A percentile compares a stretch with the other conserved stretches of the same genome.
Conservation (phyloP, 1,140 invertebrate species). For the Eumeta japonica region DNA sequence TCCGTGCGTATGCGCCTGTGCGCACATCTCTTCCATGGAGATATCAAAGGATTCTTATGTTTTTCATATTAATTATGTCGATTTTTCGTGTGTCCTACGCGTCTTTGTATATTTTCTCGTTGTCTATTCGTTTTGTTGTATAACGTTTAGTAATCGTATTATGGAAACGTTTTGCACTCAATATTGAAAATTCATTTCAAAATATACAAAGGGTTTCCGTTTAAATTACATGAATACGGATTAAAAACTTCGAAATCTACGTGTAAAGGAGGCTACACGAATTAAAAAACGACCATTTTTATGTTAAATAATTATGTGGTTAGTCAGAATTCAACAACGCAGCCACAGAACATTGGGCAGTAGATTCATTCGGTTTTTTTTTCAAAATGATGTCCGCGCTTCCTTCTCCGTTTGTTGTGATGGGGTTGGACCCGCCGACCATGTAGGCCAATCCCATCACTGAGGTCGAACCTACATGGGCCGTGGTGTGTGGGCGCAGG, state of each 20-base stretch:
- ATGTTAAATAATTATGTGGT: background rate
- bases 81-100: background rate
- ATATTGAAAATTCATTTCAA: no score
- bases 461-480: conserved; percentile 11
- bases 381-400: background rate
- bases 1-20: background rate
- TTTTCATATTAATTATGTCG: background rate
- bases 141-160: no score
- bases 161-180: no score
- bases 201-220: no score
- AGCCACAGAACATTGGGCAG: background rate
- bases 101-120: no score
- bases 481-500: no score
- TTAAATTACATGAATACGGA: no score
- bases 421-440: no score
- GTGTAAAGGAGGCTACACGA: no score
- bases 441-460: background rate
- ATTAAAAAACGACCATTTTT: no score
- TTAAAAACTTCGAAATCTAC: no score
- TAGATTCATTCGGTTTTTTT: background rate
- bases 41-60: background rate
- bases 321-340: background rate
- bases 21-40: background rate
- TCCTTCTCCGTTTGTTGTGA: background rate
- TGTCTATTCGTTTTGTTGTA: no score